Evolutionary conservation across 2,797 vertebrate species (phyloP), one percentile per base, ranked within the genome.

Genomic region (Toxotes lorentzi): DNA sequence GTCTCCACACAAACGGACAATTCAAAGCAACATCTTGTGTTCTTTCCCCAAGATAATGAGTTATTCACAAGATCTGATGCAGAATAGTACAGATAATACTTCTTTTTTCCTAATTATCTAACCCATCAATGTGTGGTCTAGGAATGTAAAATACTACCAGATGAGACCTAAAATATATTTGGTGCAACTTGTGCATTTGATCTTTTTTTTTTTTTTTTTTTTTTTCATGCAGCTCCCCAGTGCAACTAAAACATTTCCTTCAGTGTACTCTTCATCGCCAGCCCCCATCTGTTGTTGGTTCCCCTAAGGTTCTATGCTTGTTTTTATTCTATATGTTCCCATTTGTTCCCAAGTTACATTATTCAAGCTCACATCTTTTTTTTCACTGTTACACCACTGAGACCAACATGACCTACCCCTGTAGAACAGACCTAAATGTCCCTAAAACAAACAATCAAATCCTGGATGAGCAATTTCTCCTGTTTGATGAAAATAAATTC

Each of bases 1-100:
- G 63, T 80, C 56, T 70, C 32, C 30, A 24, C 76, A 86, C 84
- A 90, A 84, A 83, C 70, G 64, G 51, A 81, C 57, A 81, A 85
- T 85, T 91, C 83, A 90, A 41, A 69, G 61, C 68, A 57, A 47
- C 76, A 73, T 82, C 27, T 83, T 87, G 83, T 82, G 73, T 89
- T 85, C 81, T 77, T 48, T 41, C 16, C 45, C 32, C 35, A 53
- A 67, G 56, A 79, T 73, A 85, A 89, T 82, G 12, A 65, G 61
- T 88, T 87, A 78, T 83, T 83, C 67, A 82, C 70, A 76, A 73
- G 54, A 63, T 56, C 43, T 60, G 50, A 77, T 58, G 17, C 23
- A 71, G 34, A 75, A 82, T 43, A 56, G 59, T 38, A 43, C 67
- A 71, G 51, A 75, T 40, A 73, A 72, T 60, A 34, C 51, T 72